A percentile compares a stretch with the other conserved stretches of the same genome.
phyloP scores from a whole-genome alignment of 1,140 invertebrate species.

The Gerris buenoi region DNA sequence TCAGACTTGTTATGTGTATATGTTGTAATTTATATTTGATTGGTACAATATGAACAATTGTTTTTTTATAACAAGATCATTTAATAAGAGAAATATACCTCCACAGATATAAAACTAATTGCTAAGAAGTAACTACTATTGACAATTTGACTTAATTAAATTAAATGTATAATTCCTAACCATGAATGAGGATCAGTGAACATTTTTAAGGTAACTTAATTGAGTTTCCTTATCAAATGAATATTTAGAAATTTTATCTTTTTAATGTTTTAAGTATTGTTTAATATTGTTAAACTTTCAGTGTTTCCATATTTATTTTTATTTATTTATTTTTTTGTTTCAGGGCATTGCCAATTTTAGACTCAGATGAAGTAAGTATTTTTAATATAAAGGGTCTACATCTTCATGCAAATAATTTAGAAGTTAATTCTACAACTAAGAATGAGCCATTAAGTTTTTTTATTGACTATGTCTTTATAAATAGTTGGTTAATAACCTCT shows the following conservation, averaged over 20 bases:
- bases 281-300: not conserved
- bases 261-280: not conserved
- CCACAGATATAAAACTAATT: too few relatives aligned
- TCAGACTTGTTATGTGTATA: not conserved
- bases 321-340: slow-evolving; percentile 23
- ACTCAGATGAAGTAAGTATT: slow-evolving; percentile 58
- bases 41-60: not conserved
- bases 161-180: not conserved
- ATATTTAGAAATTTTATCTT: not conserved
- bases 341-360: slow-evolving; percentile 59
- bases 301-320: slow-evolving; percentile 9
- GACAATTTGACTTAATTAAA: not conserved
- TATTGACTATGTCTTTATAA: slow-evolving; percentile 10
- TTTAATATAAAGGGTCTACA: slow-evolving; percentile 9
- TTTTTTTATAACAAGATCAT: too few relatives aligned
- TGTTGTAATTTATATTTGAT: not conserved
- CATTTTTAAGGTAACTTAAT: not conserved
- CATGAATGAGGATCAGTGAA: not conserved
- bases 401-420: slow-evolving; percentile 6
- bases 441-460: slow-evolving; percentile 6
- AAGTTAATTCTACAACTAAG: slow-evolving; percentile 4
- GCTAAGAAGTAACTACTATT: too few relatives aligned
- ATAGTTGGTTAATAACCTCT: slow-evolving; percentile 8
- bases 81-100: too few relatives aligned
- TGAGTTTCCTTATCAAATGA: not conserved